Conservation (phyloP, 92 coral and sea anemone species). For the Phenganax stokvisi region DNA sequence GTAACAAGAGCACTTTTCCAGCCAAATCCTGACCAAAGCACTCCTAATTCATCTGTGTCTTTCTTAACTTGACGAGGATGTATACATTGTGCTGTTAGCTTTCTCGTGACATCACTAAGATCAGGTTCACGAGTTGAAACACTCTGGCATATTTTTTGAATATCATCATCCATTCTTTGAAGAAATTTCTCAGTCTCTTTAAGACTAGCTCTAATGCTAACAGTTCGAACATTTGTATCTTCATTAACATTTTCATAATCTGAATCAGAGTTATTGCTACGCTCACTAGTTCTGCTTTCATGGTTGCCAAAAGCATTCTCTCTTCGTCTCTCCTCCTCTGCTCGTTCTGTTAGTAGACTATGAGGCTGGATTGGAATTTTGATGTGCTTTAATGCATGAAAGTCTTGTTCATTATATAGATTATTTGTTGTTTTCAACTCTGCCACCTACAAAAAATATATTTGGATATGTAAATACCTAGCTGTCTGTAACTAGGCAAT, state of each 20-base stretch:
- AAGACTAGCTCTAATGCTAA: conserved; percentile 79
- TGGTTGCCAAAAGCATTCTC: conserved; percentile 57
- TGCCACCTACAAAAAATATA: conserved; percentile 58
- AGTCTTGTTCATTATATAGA: conserved; percentile 92
- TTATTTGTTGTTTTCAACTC: conserved; percentile 79
- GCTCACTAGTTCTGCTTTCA: conserved; percentile 43
- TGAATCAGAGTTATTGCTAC: conserved; percentile 26
- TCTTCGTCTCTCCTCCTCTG: conserved; percentile 56
- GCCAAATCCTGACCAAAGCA: conserved; percentile 73
- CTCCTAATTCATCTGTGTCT: conserved; percentile 68
- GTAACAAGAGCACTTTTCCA: conserved; percentile 75
- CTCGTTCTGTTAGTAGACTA: conserved; percentile 73
- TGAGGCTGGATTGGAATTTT: conserved; percentile 90
- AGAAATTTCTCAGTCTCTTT: conserved; percentile 86
- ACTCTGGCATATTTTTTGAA: conserved; percentile 80
- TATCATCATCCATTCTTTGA: conserved; percentile 85
- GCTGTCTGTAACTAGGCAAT: not conserved
- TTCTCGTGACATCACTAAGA: conserved; percentile 75
- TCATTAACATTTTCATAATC: conserved; percentile 47
- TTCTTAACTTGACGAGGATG: conserved; percentile 70
- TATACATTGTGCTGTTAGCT: conserved; percentile 84
- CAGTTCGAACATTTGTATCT: conserved; percentile 64
- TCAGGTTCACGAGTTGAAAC: conserved; percentile 64
- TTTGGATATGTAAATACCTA: not conserved
- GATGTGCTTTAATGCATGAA: conserved; percentile 77